phyloP scores from a whole-genome alignment of 2,888 invertebrate genomes.

The Pimpla rufipes region DNA sequence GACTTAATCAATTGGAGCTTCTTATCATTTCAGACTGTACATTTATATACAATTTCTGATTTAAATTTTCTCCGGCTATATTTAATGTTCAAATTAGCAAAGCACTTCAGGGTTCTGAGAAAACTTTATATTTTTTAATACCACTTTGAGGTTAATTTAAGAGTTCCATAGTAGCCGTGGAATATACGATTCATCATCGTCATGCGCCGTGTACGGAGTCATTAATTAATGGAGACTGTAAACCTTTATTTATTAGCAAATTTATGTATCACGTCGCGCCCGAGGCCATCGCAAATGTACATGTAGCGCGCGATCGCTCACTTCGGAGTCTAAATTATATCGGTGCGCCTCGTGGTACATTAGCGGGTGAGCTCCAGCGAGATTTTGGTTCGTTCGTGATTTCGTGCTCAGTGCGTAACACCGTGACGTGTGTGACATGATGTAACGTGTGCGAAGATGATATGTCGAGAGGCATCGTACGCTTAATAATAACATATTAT shows the following conservation, averaged over 20 bases:
- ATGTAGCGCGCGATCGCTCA: background rate
- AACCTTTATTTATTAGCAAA: conserved; percentile 16
- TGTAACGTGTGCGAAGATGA: conserved; percentile 76
- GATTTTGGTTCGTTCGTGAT: conserved; percentile 34
- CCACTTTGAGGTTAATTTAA: too few relatives aligned
- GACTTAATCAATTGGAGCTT: background rate
- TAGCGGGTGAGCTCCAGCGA: conserved; percentile 48
- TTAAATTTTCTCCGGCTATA: background rate
- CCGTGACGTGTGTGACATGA: conserved; percentile 63
- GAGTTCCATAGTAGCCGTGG: background rate
- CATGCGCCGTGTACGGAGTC: conserved; percentile 31
- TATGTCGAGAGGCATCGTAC: conserved; percentile 73
- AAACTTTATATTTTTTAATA: too few relatives aligned
- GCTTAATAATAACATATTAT: conserved; percentile 73
- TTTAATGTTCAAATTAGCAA: background rate
- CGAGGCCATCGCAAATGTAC: conserved; percentile 22
- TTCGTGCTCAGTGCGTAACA: conserved; percentile 55
- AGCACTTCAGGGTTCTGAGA: too few relatives aligned
- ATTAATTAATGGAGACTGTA: conserved; percentile 28
- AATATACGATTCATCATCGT: conserved; percentile 5
- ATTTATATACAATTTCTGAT: background rate
- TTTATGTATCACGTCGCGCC: conserved; percentile 38
- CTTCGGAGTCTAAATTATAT: conserved; percentile 6
- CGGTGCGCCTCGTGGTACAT: background rate
- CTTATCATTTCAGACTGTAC: background rate